Percentiles rank a stretch among this genome's conserved stretches.
These are phyloP conservation scores for Acipenser transmontanus DNA, from an alignment of 2,797 vertebrate genomes.

Conservation along the genomic window DNA sequence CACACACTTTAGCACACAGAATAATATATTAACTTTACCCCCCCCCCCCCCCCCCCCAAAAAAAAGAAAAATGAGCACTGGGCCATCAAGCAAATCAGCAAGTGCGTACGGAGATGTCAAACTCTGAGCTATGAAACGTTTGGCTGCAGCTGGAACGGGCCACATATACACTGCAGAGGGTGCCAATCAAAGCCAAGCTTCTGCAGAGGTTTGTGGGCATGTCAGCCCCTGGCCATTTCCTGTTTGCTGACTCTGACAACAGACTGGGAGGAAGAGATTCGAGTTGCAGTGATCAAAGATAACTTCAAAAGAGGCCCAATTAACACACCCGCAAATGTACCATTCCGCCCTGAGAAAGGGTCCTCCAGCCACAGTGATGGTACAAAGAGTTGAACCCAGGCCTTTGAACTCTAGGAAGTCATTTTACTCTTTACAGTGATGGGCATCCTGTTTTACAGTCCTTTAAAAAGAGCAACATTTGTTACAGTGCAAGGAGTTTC, in stretches of 20 bases:
- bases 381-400: not conserved
- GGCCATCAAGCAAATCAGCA: conserved; percentile 43
- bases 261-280: conserved; percentile 19
- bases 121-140: too few relatives aligned
- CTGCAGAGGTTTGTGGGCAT: conserved; percentile 37
- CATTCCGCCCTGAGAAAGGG: not conserved
- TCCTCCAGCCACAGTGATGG: not conserved
- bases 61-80: too few relatives aligned
- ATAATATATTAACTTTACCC: too few relatives aligned
- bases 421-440: conserved; percentile 7
- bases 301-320: conserved; percentile 23
- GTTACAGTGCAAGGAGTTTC: too few relatives aligned
- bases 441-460: conserved; percentile 10
- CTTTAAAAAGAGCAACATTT: not conserved
- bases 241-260: conserved; percentile 36
- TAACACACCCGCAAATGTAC: conserved; percentile 7
- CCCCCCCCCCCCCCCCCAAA: too few relatives aligned
- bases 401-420: too few relatives aligned
- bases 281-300: conserved; percentile 32
- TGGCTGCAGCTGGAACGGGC: conserved; percentile 35
- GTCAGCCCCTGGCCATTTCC: conserved; percentile 56
- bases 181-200: conserved; percentile 41
- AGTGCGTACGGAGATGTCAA: not conserved
- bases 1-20: too few relatives aligned
- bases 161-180: conserved; percentile 38